phyloP scores from a whole-genome alignment of 2,888 invertebrate genomes.

The Panzeria rudis region DNA sequence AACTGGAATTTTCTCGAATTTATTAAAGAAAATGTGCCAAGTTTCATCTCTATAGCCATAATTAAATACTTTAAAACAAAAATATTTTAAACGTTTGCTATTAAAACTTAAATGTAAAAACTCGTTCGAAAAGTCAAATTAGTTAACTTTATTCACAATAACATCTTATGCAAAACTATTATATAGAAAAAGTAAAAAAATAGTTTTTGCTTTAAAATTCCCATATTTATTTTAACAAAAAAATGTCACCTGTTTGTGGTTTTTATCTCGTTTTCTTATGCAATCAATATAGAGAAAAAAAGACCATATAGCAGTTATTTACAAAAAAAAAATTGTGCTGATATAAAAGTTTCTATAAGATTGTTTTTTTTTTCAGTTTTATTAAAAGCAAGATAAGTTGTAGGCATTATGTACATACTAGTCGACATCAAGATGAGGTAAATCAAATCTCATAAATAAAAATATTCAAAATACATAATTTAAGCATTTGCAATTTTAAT shows the following conservation, averaged over 20 bases:
- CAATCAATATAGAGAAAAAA: neutral
- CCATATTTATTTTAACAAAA: slow-evolving; percentile 3
- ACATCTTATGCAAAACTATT: slow-evolving; percentile 4
- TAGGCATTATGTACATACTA: neutral
- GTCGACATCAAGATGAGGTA: slow-evolving; percentile 2
- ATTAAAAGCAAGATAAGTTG: slow-evolving; percentile 13
- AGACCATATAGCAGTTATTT: neutral
- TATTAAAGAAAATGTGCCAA: too few species aligned
- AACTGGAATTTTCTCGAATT: too few species aligned
- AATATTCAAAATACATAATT: too few species aligned
- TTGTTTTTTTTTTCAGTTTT: slow-evolving; percentile 25
- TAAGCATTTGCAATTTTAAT: too few species aligned
- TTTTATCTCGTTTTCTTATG: slow-evolving; percentile 32
- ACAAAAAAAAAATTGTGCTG: slow-evolving; percentile 43
- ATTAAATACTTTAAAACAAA: neutral
- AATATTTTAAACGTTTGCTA: neutral
- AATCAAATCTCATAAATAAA: neutral
- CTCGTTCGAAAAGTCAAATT: neutral
- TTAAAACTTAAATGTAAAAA: neutral
- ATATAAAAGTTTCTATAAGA: slow-evolving; percentile 47
- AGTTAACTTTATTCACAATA: neutral
- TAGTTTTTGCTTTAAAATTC: neutral
- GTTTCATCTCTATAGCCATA: too few species aligned
- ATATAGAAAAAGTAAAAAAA: neutral
- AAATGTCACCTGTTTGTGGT: slow-evolving; percentile 56